These are phyloP conservation scores for Andrena fulva DNA, from an alignment of 2,888 invertebrate species.

Conservation along the genomic window DNA sequence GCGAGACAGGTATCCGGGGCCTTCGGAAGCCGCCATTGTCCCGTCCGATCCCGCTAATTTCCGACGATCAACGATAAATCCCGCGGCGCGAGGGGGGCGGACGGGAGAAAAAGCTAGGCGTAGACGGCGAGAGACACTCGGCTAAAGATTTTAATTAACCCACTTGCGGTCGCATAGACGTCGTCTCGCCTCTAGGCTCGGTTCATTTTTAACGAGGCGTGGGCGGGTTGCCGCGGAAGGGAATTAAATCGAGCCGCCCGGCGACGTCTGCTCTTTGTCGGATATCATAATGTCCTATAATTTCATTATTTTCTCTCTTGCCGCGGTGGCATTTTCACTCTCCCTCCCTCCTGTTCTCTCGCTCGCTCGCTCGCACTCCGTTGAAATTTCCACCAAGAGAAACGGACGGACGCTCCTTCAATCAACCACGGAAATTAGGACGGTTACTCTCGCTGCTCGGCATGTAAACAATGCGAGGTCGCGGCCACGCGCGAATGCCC, in stretches of 20 bases:
- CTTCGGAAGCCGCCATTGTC: conserved; percentile 24
- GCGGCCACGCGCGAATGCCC: neutral
- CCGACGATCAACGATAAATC: conserved; percentile 48
- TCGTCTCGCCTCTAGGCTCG: conserved; percentile 22
- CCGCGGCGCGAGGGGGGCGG: neutral
- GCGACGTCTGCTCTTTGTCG: conserved; percentile 60
- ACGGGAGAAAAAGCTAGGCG: conserved; percentile 24
- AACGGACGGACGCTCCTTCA: conserved; percentile 4
- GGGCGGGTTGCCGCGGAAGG: conserved; percentile 32
- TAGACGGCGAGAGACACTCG: conserved; percentile 36
- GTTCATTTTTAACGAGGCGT: conserved; percentile 58
- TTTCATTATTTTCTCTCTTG: conserved; percentile 50
- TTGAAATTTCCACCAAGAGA: neutral
- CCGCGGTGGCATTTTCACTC: neutral
- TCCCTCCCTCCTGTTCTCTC: too few relatives aligned
- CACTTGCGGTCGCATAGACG: conserved; percentile 55
- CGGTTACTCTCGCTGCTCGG: conserved; percentile 21
- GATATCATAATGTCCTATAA: conserved; percentile 60
- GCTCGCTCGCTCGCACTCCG: neutral
- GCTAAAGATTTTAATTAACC: conserved; percentile 69
- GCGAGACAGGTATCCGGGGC: conserved; percentile 6
- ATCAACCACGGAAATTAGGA: conserved; percentile 48
- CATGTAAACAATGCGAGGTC: conserved; percentile 26
- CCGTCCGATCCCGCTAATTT: conserved; percentile 44
- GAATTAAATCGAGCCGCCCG: conserved; percentile 58